Percentiles rank a stretch among this genome's conserved stretches.
These are phyloP conservation scores for Procambarus virginalis DNA, from an alignment of 1,140 invertebrate species.

Conservation along the genomic window DNA sequence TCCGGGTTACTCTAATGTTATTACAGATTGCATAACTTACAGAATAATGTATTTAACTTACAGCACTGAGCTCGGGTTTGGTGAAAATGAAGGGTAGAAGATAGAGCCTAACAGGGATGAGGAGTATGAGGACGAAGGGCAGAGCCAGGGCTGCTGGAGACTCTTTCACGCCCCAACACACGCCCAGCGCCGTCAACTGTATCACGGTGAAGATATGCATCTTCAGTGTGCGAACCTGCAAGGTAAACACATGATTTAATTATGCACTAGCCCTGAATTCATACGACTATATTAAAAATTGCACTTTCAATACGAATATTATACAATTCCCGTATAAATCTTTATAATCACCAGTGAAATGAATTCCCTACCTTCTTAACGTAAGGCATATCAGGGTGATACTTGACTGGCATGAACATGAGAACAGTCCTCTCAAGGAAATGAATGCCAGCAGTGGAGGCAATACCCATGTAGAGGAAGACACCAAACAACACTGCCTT, in stretches of 20 bases:
- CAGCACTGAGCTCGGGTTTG: slow-evolving; percentile 85
- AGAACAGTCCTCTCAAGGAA: slow-evolving; percentile 90
- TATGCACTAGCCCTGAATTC: too few relatives aligned
- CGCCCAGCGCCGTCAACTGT: slow-evolving; percentile 84
- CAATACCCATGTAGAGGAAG: slow-evolving; percentile 97
- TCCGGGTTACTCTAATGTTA: too few relatives aligned
- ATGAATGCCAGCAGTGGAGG: slow-evolving; percentile 92
- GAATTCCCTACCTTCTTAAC: slow-evolving; percentile 74
- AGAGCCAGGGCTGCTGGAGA: slow-evolving; percentile 89
- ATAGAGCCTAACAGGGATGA: slow-evolving; percentile 89
- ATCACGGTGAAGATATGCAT: slow-evolving; percentile 94
- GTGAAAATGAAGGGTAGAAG: slow-evolving; percentile 86
- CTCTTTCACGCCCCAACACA: slow-evolving; percentile 92
- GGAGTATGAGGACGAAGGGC: slow-evolving; percentile 92
- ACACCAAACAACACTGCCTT: slow-evolving; percentile 96
- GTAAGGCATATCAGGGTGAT: slow-evolving; percentile 86
- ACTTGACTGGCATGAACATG: slow-evolving; percentile 94
- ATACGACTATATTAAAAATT: too few relatives aligned
- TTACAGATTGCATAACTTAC: neutral
- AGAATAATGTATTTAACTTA: slow-evolving; percentile 75
- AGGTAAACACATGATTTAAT: neutral
- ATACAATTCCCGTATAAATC: neutral
- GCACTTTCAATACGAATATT: too few relatives aligned
- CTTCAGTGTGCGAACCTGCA: slow-evolving; percentile 88
- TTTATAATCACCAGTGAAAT: neutral